Base-by-base conservation (phyloP, 92 coral and sea anemone genomes). In the Galaxea fascicularis region DNA sequence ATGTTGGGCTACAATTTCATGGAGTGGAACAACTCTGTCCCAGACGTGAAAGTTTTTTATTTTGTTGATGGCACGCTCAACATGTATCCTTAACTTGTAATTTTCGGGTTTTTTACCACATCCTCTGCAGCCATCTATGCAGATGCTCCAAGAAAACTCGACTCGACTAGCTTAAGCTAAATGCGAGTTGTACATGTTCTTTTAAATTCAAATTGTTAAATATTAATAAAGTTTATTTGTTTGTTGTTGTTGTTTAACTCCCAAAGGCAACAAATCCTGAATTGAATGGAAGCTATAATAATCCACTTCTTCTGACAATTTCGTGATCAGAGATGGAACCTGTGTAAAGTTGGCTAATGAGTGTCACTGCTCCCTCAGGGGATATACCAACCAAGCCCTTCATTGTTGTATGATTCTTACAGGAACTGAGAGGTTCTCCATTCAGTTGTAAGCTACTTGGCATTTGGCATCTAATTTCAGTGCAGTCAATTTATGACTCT, bases 311-410 rank as follows among this genome's bases (percentile, higher is more conserved):
- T 16, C 30, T 59, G 12, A 69, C 81, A 35, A 89, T 89, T 84
- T 89, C 92, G 57, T 89, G 76, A 62, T 90, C 92, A 26, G 89
- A 85, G 18, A 85, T 79, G 49, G 76, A 62, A 7, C 92, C 89
- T 21, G 89, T 76, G 73, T 89, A 89, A 8, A 89, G 73, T 44
- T 83, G 85, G 76, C 89, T 90, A 22, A 79, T 62, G 62, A 79
- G 65, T 63, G 84, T 79, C 20, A 79, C 35, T 47, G 84, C 84
- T 6, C 84, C 84, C 59, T 53, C 60, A 79, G 84, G 84, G 18
- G 84, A 79, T 35, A 79, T 79, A 8, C 84, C 84, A 14, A 79
- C 74, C 54, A 79, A 29, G 13, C 84, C 74, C 52, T 79, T 79
- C 60, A 65, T 45, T 26, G 82, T 77, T 77, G 64, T 77, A 21